Percentiles rank a stretch among this genome's conserved stretches.
These are phyloP conservation scores for Melikaiella ostensackeni DNA, from an alignment of 2,888 invertebrate genomes.

Conservation along the genomic window DNA sequence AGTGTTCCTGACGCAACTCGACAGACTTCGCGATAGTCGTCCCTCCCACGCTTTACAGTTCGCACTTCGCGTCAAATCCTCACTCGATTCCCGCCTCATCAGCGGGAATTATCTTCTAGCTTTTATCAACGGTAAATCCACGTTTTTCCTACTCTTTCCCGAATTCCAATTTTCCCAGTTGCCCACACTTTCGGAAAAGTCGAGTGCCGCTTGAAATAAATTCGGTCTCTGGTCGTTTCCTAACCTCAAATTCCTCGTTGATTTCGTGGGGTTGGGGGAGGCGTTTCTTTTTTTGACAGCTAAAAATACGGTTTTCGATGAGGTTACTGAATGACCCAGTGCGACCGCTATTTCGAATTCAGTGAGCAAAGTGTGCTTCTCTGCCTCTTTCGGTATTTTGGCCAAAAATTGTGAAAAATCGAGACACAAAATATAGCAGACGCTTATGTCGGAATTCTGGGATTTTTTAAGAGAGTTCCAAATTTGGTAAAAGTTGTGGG, in stretches of 20 bases:
- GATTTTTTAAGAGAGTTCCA: not conserved
- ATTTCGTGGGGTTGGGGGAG: not conserved
- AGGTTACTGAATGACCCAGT: not conserved
- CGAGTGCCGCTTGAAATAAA: not conserved
- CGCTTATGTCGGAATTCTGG: conserved; percentile 1
- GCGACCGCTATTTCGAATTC: conserved; percentile 1
- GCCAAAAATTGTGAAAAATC: not conserved
- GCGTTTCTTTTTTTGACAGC: conserved; percentile 9
- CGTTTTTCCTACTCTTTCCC: not conserved
- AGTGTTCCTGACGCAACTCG: conserved; percentile 22
- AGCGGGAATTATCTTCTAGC: not conserved
- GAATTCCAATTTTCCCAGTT: not conserved
- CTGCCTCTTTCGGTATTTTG: not conserved
- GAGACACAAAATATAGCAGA: conserved; percentile 4
- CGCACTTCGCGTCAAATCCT: conserved; percentile 2
- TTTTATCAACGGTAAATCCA: conserved; percentile 16
- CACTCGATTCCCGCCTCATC: conserved; percentile 13
- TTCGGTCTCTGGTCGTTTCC: not conserved
- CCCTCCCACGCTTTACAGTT: not conserved
- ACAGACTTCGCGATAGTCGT: conserved; percentile 31
- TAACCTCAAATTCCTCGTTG: conserved; percentile 35
- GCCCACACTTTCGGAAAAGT: not conserved
- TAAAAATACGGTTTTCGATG: conserved; percentile 23
- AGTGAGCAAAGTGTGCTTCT: not conserved
- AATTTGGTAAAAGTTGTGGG: not conserved